Base-by-base conservation (phyloP, 1,140 invertebrate species). In the Drosophila suzukii region DNA sequence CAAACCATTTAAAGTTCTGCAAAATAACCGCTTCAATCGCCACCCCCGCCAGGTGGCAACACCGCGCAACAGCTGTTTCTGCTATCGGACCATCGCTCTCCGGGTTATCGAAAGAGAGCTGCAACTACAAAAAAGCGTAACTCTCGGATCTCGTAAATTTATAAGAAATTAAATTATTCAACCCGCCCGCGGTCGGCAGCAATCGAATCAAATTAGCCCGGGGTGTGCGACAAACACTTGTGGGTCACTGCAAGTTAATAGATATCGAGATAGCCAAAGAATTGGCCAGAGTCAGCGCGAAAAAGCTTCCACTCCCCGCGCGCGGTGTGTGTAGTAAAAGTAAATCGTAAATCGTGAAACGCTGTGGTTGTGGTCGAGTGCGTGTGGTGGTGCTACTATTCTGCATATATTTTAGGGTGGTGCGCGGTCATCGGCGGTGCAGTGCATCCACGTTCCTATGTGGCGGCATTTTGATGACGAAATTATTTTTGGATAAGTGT, bases 401-500 rank as follows among this genome's bases (percentile, higher is more conserved):
- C 39, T 54, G 70, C 70, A 73, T 61, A 62, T 43, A 39, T 30
- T 17, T 24, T 30, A 46, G 53, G 44, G 49, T 44, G 36, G 12
- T 38, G 8, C 30, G 13, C 32, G 44, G 49, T 17, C 27, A 27
- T 27, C n/a, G 15, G 32, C 13, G 50, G 36, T 59, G 60, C 51
- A 72, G 57, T 63, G 63, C 32, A 54, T 44, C 47, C 0, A 12
- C 30, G 46, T 43, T 79, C 62, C 46, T 58, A 86, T 88, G 80
- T 78, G 74, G 76, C 56, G 61, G 72, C 78, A 67, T 74, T 73
- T 89, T 76, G 53, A 79, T 75, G 59, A 70, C 56, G 54, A 57
- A 81, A 80, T 85, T 89, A 89, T 89, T 81, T 89, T 90, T 81
- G 85, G 85, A 78, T 79, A 80, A 90, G 66, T 79, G 74, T 72